A percentile compares a stretch with the other conserved stretches of the same genome.
Evolutionary conservation across 2,888 invertebrate genomes (phyloP).

Genomic region (Leptothorax acervorum): DNA sequence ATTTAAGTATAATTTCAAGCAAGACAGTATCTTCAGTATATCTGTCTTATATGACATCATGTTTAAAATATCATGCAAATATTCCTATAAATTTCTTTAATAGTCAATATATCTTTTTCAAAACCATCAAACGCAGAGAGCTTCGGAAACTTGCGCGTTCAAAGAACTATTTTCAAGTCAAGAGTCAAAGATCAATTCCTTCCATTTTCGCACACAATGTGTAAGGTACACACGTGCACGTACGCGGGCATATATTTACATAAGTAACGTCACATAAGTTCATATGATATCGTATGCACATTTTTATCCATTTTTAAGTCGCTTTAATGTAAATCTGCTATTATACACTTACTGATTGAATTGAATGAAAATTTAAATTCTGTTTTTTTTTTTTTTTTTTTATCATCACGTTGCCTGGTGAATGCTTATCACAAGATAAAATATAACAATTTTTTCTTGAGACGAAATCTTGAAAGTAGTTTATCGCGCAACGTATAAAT

Average conservation of each 20-base stretch:
- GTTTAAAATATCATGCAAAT: slow-evolving; percentile 18
- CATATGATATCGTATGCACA: background rate
- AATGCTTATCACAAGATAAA: background rate
- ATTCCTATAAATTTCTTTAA: background rate
- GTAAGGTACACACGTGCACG: slow-evolving; percentile 51
- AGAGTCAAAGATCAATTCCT: slow-evolving; percentile 77
- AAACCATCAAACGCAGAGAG: background rate
- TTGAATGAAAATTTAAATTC: background rate
- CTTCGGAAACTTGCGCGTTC: background rate
- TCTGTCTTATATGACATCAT: background rate
- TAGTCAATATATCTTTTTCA: background rate
- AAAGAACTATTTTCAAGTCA: background rate
- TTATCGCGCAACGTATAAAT: background rate
- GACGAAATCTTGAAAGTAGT: background rate
- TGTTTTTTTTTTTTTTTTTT: background rate
- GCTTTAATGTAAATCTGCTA: background rate
- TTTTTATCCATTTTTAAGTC: background rate
- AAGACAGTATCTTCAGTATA: background rate
- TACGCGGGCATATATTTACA: slow-evolving; percentile 29
- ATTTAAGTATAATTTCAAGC: background rate
- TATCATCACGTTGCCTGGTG: too few species aligned
- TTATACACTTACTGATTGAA: background rate
- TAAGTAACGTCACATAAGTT: background rate
- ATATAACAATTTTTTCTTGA: background rate
- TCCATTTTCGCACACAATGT: slow-evolving; percentile 74